Conservation (phyloP, 2,797 vertebrate genomes). For the Hemitrygon akajei region DNA sequence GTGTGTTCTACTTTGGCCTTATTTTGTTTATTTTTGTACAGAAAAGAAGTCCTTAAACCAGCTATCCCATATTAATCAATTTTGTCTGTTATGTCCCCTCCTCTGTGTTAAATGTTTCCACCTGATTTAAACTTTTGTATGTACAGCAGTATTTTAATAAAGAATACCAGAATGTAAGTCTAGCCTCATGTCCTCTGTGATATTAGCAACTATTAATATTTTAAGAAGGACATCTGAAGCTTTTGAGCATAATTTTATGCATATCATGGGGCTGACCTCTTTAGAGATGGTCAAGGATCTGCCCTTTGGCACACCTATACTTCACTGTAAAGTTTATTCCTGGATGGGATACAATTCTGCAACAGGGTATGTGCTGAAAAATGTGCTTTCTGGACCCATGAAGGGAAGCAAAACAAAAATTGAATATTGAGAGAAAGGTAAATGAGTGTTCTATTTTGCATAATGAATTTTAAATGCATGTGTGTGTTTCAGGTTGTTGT, state of each 20-base stretch:
- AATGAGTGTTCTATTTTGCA: too few species aligned
- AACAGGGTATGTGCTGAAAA: too few species aligned
- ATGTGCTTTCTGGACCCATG: too few species aligned
- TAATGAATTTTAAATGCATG: too few species aligned
- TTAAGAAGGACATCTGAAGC: not conserved
- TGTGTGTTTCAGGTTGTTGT: too few species aligned
- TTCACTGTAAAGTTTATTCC: too few species aligned
- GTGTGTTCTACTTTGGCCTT: slow-evolving; percentile 53
- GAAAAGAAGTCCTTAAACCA: slow-evolving; percentile 53
- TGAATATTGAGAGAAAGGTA: too few species aligned
- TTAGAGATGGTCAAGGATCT: too few species aligned
- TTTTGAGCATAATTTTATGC: not conserved
- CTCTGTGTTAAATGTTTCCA: slow-evolving; percentile 80
- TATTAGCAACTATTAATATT: not conserved
- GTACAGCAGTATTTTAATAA: slow-evolving; percentile 99
- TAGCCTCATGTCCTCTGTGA: not conserved
- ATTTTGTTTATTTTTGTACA: slow-evolving; percentile 61
- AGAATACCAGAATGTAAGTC: slow-evolving; percentile 73
- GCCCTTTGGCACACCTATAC: too few species aligned
- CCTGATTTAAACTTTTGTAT: slow-evolving; percentile 75
- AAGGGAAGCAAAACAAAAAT: too few species aligned
- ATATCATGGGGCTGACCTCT: too few species aligned
- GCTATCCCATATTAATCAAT: slow-evolving; percentile 54
- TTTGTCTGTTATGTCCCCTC: slow-evolving; percentile 58
- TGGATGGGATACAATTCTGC: too few species aligned